Conservation (phyloP, 2,888 invertebrate species). For the Noctua comes region DNA sequence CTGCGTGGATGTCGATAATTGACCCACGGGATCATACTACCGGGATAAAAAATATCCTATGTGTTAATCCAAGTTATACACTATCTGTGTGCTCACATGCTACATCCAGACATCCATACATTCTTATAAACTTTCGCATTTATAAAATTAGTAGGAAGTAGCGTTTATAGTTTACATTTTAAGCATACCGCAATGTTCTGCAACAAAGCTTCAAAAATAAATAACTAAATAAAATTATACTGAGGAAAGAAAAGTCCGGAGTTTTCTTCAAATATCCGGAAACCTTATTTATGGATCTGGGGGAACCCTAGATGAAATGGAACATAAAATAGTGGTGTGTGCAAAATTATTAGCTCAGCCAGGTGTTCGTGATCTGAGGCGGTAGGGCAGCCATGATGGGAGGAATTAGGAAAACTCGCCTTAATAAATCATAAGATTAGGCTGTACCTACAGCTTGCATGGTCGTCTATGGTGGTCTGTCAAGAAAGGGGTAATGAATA, state of each 20-base stretch:
- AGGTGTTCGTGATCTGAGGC: constrained; percentile 74
- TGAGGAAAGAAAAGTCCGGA: background rate
- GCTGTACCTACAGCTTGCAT: background rate
- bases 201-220: background rate
- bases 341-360: constrained; percentile 79
- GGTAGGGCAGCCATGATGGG: constrained; percentile 61
- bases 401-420: constrained; percentile 6
- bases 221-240: background rate
- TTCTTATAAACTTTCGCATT: no score
- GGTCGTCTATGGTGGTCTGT: constrained; percentile 12
- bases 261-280: background rate
- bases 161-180: background rate
- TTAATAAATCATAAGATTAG: constrained; percentile 17
- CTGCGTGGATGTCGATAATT: no score
- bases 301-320: constrained; percentile 66
- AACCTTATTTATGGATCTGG: background rate
- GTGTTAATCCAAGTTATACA: no score
- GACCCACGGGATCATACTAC: no score
- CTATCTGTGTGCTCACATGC: no score
- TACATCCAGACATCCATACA: no score
- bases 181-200: background rate
- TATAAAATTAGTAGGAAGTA: background rate
- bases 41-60: no score
- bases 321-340: constrained; percentile 72
- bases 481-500: background rate